These are phyloP conservation scores for Ametastegia equiseti DNA, from an alignment of 2,888 invertebrate genomes.

Conservation along the genomic window DNA sequence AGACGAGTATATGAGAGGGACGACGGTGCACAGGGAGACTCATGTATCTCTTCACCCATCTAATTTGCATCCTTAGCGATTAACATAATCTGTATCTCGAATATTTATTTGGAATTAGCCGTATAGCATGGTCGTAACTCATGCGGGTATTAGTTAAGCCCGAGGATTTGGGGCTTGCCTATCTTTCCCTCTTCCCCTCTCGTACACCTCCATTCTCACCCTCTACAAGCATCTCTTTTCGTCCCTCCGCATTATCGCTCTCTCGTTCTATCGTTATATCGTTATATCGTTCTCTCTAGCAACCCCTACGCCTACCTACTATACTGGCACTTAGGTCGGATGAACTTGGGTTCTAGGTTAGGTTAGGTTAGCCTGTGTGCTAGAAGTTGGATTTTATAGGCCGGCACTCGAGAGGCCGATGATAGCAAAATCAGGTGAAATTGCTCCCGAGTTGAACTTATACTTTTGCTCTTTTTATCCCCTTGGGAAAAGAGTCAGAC, in stretches of 20 bases:
- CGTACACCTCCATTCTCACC: constrained; percentile 18
- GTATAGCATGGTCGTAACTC: constrained; percentile 70
- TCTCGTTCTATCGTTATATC: no score
- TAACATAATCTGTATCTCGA: constrained; percentile 75
- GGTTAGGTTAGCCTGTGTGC: not conserved
- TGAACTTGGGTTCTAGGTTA: constrained; percentile 17
- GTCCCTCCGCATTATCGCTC: constrained; percentile 18
- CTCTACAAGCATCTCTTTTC: not conserved
- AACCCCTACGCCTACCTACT: constrained; percentile 45
- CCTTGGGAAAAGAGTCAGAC: not conserved
- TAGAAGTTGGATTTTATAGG: constrained; percentile 50
- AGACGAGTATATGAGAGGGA: not conserved
- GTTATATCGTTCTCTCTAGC: not conserved
- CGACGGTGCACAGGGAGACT: constrained; percentile 6
- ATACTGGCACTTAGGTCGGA: constrained; percentile 25
- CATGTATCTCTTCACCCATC: constrained; percentile 60
- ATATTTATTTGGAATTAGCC: constrained; percentile 76
- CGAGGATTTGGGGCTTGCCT: constrained; percentile 71
- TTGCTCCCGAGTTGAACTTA: constrained; percentile 50
- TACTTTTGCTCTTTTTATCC: not conserved
- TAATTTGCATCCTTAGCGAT: constrained; percentile 74
- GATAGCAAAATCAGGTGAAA: constrained; percentile 53
- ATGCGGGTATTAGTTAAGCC: constrained; percentile 74
- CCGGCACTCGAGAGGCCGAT: constrained; percentile 50
- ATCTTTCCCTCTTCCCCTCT: constrained; percentile 56